These are phyloP conservation scores for Drosophila monieri DNA, from an alignment of 2,888 invertebrate genomes.

Conservation along the genomic window DNA sequence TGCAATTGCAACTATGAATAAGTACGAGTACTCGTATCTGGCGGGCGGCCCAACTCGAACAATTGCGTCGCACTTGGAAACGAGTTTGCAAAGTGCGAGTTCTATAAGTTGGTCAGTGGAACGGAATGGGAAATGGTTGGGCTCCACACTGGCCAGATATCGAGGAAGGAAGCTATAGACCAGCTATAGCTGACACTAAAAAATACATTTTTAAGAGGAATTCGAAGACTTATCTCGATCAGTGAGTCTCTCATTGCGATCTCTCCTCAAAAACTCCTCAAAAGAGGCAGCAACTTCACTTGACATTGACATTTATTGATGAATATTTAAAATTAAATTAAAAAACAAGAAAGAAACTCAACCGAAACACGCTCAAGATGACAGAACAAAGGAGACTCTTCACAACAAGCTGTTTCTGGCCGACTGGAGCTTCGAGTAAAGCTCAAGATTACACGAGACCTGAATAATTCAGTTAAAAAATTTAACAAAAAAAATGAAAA, in stretches of 20 bases:
- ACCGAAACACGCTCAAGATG: constrained; percentile 42
- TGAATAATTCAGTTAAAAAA: constrained; percentile 31
- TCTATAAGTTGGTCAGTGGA: constrained; percentile 66
- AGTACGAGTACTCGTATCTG: constrained; percentile 38
- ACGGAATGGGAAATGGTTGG: constrained; percentile 43
- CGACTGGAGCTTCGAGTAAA: constrained; percentile 10
- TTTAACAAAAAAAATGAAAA: background rate
- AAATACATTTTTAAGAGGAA: too few relatives aligned
- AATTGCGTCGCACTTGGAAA: constrained; percentile 55
- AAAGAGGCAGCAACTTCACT: constrained; percentile 40
- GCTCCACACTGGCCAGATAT: constrained; percentile 13
- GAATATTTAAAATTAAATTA: constrained; percentile 39
- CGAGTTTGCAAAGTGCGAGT: constrained; percentile 54
- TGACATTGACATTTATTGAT: constrained; percentile 60
- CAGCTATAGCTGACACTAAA: background rate
- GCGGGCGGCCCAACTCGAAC: constrained; percentile 13
- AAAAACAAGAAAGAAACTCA: constrained; percentile 16
- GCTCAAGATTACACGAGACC: constrained; percentile 35
- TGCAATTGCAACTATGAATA: constrained; percentile 33
- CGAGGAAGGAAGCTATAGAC: constrained; percentile 30
- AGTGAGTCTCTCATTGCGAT: constrained; percentile 25
- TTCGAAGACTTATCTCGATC: too few relatives aligned
- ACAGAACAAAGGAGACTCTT: constrained; percentile 54
- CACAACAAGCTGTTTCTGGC: background rate
- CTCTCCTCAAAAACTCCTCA: constrained; percentile 3